phyloP scores from a whole-genome alignment of 1,140 invertebrate species.

The Ceratosolen solmsi region DNA sequence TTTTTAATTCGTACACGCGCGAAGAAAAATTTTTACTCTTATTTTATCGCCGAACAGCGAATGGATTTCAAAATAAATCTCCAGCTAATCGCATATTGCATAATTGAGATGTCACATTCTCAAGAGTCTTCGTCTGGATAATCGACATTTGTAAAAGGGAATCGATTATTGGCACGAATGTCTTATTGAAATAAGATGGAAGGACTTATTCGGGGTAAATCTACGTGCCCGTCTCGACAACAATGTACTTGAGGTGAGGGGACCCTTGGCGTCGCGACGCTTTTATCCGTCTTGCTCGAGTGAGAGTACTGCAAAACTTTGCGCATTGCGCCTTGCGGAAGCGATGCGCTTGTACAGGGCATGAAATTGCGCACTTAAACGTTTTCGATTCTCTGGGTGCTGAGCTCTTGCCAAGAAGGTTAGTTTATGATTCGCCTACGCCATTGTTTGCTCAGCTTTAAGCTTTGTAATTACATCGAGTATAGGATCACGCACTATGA shows the following conservation, averaged over 20 bases:
- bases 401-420: background rate
- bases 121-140: background rate
- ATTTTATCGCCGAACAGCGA: no score
- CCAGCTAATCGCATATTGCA: no score
- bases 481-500: no score
- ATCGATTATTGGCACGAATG: background rate
- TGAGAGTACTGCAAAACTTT: slow-evolving; percentile 65
- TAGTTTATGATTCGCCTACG: background rate
- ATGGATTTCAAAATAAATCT: no score
- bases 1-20: no score
- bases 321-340: slow-evolving; percentile 66
- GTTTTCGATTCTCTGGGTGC: background rate
- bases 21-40: no score
- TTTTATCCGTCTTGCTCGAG: background rate
- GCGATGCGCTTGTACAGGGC: background rate
- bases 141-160: background rate
- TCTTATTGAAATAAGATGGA: background rate
- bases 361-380: background rate
- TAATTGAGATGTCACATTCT: no score
- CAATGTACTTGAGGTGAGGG: no score
- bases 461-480: no score
- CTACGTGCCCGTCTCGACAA: background rate
- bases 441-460: no score
- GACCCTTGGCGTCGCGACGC: background rate
- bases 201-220: background rate